These are phyloP conservation scores for Agonopterix arenella DNA, from an alignment of 2,888 invertebrate species.

Conservation along the genomic window DNA sequence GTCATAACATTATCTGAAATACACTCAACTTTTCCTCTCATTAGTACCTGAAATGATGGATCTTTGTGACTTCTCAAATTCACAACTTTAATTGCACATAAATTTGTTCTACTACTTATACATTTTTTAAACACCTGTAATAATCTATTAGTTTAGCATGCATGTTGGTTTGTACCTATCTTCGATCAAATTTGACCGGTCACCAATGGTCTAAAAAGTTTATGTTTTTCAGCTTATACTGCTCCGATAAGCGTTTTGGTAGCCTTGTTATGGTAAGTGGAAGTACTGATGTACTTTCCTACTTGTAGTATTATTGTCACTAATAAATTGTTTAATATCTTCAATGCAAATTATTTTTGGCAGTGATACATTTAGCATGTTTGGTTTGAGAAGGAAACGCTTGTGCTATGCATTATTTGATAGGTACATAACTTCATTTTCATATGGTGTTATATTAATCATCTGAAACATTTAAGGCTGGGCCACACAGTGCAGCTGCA, in stretches of 20 bases:
- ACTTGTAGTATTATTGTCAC: conserved; percentile 37
- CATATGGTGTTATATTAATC: too few species aligned
- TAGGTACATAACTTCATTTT: neutral
- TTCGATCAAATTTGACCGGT: conserved; percentile 23
- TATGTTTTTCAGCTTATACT: conserved; percentile 74
- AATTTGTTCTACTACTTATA: neutral
- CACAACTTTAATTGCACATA: too few species aligned
- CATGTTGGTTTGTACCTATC: conserved; percentile 27
- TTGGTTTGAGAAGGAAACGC: conserved; percentile 15
- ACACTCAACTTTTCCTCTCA: too few species aligned
- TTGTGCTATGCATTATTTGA: conserved; percentile 6
- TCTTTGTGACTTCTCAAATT: neutral
- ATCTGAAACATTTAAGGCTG: too few species aligned
- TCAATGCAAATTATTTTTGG: conserved; percentile 25
- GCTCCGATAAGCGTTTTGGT: conserved; percentile 70
- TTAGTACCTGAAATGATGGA: neutral
- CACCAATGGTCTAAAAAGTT: conserved; percentile 55
- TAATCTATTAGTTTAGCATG: conserved; percentile 6
- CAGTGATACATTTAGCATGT: conserved; percentile 19
- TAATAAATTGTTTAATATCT: too few species aligned
- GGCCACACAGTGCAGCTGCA: too few species aligned
- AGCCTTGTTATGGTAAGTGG: conserved; percentile 71
- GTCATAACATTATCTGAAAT: too few species aligned
- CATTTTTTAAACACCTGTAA: too few species aligned
- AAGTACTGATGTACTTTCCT: conserved; percentile 68